These are phyloP conservation scores for Drosophila murphyi DNA, from an alignment of 1,140 invertebrate genomes.

Conservation along the genomic window DNA sequence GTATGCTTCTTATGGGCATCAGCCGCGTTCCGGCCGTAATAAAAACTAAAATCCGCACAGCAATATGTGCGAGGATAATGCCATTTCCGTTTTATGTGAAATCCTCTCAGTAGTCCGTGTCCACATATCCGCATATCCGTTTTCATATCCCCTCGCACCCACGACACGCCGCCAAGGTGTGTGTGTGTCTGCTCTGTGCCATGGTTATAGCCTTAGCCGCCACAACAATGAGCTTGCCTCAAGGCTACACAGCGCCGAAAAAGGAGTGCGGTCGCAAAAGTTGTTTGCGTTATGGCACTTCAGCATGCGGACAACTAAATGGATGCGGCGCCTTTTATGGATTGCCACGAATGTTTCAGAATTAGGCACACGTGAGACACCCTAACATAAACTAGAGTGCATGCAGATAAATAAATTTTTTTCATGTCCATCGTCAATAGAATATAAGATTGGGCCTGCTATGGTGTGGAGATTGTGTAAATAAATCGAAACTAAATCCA, in stretches of 20 bases:
- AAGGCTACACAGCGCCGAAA: slow-evolving; percentile 42
- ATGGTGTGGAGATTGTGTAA: slow-evolving; percentile 4
- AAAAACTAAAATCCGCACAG: slow-evolving; percentile 83
- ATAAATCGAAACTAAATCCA: slow-evolving; percentile 1
- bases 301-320: slow-evolving; percentile 36
- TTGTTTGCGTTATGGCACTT: slow-evolving; percentile 50
- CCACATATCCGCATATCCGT: slow-evolving; percentile 52
- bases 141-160: slow-evolving; percentile 1
- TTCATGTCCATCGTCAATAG: slow-evolving; percentile 2
- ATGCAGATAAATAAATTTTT: slow-evolving; percentile 24
- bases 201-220: background rate
- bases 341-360: slow-evolving; percentile 24
- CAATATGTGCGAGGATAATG: slow-evolving; percentile 83
- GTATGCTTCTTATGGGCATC: slow-evolving; percentile 65
- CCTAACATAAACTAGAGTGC: slow-evolving; percentile 13
- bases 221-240: background rate
- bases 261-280: slow-evolving; percentile 40
- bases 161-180: slow-evolving; percentile 30
- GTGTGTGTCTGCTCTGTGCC: background rate
- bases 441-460: background rate
- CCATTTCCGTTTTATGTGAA: slow-evolving; percentile 83
- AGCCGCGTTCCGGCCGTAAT: slow-evolving; percentile 72
- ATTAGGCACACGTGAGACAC: slow-evolving; percentile 11
- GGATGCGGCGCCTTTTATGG: slow-evolving; percentile 34
- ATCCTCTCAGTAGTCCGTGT: slow-evolving; percentile 67